Conservation (phyloP, 2,888 invertebrate species). For the Luperina testacea region DNA sequence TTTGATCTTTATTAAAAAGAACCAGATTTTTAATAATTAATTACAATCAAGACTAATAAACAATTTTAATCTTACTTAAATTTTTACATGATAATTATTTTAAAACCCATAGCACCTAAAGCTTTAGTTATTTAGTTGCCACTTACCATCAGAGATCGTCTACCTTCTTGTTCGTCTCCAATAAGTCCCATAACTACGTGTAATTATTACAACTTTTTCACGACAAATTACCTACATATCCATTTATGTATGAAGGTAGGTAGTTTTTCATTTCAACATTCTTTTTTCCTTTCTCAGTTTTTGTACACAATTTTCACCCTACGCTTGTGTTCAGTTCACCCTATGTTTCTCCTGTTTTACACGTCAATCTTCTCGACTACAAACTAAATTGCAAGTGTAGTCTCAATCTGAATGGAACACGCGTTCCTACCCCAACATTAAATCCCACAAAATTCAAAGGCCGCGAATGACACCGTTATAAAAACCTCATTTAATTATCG, state of each 20-base stretch:
- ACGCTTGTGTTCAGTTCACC: neutral
- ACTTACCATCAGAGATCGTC: neutral
- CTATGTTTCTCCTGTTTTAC: neutral
- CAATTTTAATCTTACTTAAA: neutral
- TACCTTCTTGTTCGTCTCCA: neutral
- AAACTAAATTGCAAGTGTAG: neutral
- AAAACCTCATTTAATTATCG: constrained; percentile 56
- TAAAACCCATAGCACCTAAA: neutral
- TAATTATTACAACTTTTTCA: neutral
- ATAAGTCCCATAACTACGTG: neutral
- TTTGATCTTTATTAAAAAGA: neutral
- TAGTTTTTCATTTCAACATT: neutral
- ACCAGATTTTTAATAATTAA: neutral
- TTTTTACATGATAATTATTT: neutral
- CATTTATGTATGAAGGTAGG: too few species aligned
- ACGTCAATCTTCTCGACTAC: neutral
- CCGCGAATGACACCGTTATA: constrained; percentile 35
- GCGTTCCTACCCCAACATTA: neutral
- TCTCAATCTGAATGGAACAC: constrained; percentile 7
- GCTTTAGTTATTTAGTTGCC: too few species aligned
- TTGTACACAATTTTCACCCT: neutral
- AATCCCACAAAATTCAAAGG: constrained; percentile 8
- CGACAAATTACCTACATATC: too few species aligned
- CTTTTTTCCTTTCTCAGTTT: neutral
- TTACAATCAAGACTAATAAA: neutral